Evolutionary conservation across 2,113 vertebrate genomes (phyloP).

Genomic region (Puffinus mauretanicus): DNA sequence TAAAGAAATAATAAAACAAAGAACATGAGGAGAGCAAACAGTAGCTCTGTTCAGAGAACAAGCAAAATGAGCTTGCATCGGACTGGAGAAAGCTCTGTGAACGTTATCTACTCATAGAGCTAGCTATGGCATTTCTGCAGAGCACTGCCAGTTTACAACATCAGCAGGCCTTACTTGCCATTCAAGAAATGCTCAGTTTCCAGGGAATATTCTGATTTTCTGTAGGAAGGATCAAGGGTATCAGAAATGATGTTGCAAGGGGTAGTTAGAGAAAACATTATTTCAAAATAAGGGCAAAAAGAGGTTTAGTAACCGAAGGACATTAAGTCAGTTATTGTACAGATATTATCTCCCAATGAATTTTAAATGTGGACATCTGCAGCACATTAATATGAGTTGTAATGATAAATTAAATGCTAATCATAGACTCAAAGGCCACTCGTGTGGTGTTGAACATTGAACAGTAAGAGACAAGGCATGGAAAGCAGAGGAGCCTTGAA

Average conservation of each 20-base stretch:
- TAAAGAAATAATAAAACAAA: conserved; percentile 3
- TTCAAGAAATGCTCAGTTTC: not conserved
- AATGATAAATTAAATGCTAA: not conserved
- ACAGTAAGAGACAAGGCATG: fast-evolving
- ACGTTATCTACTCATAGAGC: not conserved
- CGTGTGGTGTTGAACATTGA: not conserved
- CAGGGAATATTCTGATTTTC: not conserved
- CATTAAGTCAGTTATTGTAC: not conserved
- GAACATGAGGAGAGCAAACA: not conserved
- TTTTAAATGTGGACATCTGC: not conserved
- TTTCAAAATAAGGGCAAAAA: not conserved
- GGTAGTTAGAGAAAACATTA: not conserved
- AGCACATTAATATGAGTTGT: not conserved
- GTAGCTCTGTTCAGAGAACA: not conserved
- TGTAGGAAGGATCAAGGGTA: not conserved
- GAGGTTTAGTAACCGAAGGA: not conserved
- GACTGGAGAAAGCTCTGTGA: not conserved
- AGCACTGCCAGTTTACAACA: not conserved
- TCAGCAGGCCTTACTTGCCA: not conserved
- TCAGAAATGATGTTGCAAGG: not conserved
- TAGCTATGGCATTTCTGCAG: not conserved
- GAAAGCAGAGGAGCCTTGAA: not conserved
- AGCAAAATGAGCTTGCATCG: not conserved
- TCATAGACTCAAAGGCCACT: not conserved
- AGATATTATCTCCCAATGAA: not conserved